These are phyloP conservation scores for Craseonycteris thonglongyai DNA, from an alignment of 2,113 vertebrate species.

Conservation along the genomic window DNA sequence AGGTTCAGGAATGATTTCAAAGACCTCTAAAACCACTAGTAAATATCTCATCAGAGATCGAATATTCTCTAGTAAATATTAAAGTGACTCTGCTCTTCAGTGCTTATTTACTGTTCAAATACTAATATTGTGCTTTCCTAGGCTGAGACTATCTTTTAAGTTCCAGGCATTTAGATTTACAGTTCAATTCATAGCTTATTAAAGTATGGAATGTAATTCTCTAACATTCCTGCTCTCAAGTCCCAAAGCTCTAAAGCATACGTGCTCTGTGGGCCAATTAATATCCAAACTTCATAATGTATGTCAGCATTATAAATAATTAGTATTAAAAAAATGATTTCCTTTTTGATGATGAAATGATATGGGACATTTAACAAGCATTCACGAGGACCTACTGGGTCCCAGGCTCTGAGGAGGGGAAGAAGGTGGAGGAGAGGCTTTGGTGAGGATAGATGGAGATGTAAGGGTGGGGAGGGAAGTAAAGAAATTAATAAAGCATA, in stretches of 20 bases:
- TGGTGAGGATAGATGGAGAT: no score
- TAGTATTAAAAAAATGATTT: neutral
- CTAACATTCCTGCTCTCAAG: neutral
- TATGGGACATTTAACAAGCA: neutral
- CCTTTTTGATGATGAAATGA: neutral
- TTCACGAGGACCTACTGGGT: neutral
- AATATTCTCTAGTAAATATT: neutral
- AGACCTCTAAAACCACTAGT: neutral
- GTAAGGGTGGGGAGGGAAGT: neutral
- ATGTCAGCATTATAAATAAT: neutral
- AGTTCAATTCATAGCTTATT: slow-evolving; percentile 27
- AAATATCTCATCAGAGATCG: neutral
- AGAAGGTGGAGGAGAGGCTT: neutral
- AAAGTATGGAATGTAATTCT: neutral
- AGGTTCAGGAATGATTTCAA: neutral
- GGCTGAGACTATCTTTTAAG: neutral
- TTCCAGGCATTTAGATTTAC: neutral
- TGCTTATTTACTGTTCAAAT: neutral
- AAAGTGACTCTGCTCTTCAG: neutral
- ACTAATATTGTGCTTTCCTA: neutral
- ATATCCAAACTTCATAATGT: slow-evolving; percentile 24
- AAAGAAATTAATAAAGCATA: neutral
- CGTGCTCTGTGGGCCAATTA: neutral
- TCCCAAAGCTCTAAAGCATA: neutral
- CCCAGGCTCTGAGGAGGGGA: neutral